Percentiles rank a stretch among this genome's conserved stretches.
Conservation (phyloP, 2,797 vertebrate species). For the Myotis vivesi region DNA sequence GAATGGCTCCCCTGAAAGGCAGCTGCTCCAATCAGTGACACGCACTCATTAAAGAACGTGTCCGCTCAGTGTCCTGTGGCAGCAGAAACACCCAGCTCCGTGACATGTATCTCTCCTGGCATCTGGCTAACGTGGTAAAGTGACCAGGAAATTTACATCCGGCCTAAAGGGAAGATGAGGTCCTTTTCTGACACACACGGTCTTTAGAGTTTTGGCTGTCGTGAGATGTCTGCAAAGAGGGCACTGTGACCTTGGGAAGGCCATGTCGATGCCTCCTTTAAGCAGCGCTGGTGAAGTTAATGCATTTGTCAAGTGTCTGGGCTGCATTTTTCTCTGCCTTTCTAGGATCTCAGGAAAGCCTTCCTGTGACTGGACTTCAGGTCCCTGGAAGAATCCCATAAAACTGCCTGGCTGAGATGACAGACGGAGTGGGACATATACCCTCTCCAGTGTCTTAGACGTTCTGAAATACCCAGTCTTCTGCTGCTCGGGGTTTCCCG, state of each 20-base stretch:
- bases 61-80: background rate
- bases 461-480: background rate
- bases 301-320: background rate
- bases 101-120: slow-evolving; percentile 70
- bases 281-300: slow-evolving; percentile 48
- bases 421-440: fast-evolving
- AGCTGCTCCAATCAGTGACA: slow-evolving; percentile 61
- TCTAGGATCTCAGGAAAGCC: background rate
- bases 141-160: slow-evolving; percentile 70
- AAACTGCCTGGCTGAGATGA: background rate
- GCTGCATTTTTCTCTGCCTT: background rate
- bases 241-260: slow-evolving; percentile 55
- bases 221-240: slow-evolving; percentile 66
- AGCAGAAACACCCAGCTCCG: slow-evolving; percentile 62
- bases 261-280: slow-evolving; percentile 40
- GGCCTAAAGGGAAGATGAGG: slow-evolving; percentile 63
- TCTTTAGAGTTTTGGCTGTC: slow-evolving; percentile 57
- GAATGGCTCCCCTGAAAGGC: slow-evolving; percentile 50
- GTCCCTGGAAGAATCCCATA: background rate
- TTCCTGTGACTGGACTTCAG: background rate
- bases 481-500: background rate
- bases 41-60: slow-evolving; percentile 56
- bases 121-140: slow-evolving; percentile 71
- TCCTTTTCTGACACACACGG: slow-evolving; percentile 49
- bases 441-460: background rate